These are phyloP conservation scores for Litoditis marina DNA, from an alignment of 2,888 invertebrate genomes.

Conservation along the genomic window DNA sequence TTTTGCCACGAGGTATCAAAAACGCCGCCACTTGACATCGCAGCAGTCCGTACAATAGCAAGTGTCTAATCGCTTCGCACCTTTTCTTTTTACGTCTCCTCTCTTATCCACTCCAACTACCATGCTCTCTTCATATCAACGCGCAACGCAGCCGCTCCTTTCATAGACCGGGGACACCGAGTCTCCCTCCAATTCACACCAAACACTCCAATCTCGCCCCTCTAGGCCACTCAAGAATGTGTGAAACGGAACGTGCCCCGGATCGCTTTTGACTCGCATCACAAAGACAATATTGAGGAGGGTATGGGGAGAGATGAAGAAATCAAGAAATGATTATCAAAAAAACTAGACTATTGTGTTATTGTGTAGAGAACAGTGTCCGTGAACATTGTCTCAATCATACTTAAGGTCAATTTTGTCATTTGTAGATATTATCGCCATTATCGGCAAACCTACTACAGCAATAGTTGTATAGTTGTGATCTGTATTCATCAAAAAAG, in stretches of 20 bases:
- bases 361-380: no score
- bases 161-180: no score
- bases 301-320: not conserved
- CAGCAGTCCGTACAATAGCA: slow-evolving; percentile 13
- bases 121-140: not conserved
- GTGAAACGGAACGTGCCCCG: not conserved
- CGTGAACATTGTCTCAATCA: no score
- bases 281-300: not conserved
- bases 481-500: no score
- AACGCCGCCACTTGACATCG: slow-evolving; percentile 21
- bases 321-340: no score
- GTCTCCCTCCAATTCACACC: slow-evolving; percentile 1
- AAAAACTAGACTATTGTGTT: no score
- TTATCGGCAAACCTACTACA: no score
- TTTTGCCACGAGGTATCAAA: not conserved
- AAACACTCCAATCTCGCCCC: not conserved
- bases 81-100: not conserved
- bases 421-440: no score
- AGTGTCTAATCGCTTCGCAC: slow-evolving; percentile 20
- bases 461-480: no score
- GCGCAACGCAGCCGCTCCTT: no score
- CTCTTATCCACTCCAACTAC: not conserved
- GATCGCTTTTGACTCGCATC: not conserved
- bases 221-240: slow-evolving; percentile 2
- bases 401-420: no score